Evolutionary conservation across 1,140 invertebrate genomes (phyloP).

Genomic region (Zaprionus lachaisei): DNA sequence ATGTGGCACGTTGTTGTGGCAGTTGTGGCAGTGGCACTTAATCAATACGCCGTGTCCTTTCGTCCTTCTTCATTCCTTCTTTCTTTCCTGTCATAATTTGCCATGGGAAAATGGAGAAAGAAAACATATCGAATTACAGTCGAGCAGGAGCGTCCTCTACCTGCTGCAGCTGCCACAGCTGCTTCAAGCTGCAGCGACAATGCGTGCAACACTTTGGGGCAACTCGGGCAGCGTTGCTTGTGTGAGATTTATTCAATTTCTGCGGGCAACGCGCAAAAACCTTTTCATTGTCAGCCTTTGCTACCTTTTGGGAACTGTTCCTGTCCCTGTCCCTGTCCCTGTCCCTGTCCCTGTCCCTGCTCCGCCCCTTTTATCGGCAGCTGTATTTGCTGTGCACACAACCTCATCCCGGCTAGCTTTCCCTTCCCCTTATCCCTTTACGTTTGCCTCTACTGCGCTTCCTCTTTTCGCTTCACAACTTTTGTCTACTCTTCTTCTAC

Average conservation of each 20-base stretch:
- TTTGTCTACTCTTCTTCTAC: background rate
- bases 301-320: background rate
- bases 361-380: background rate
- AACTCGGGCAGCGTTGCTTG: background rate
- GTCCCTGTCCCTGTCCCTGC: background rate
- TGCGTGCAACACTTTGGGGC: constrained; percentile 37
- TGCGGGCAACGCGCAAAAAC: constrained; percentile 48
- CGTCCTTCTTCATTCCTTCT: background rate
- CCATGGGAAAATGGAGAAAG: constrained; percentile 28
- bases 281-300: background rate
- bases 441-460: background rate
- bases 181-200: constrained; percentile 48
- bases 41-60: constrained; percentile 33
- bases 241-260: constrained; percentile 74
- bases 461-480: background rate
- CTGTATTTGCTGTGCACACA: background rate
- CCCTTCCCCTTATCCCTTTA: background rate
- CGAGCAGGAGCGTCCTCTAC: background rate
- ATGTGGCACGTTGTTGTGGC: constrained; percentile 55
- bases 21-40: constrained; percentile 43
- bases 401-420: background rate
- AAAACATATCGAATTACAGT: constrained; percentile 1
- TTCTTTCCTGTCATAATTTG: constrained; percentile 25
- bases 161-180: constrained; percentile 21
- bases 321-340: no score